Percentiles rank a stretch among this genome's conserved stretches.
Evolutionary conservation across 1,140 invertebrate species (phyloP).

Genomic region (Plectus sambesii): DNA sequence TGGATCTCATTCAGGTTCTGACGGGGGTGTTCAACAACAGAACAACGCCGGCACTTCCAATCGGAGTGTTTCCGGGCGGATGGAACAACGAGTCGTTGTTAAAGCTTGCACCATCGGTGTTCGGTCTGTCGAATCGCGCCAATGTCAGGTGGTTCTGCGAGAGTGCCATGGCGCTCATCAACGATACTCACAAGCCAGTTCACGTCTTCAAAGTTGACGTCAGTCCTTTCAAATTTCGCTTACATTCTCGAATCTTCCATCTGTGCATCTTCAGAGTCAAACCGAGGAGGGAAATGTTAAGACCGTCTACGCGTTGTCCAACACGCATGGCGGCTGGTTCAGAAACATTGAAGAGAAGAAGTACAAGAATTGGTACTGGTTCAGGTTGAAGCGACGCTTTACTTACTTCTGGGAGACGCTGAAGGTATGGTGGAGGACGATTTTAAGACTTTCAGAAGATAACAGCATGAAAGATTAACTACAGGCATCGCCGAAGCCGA

Average conservation of each 20-base stretch:
- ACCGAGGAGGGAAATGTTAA: slow-evolving; percentile 1
- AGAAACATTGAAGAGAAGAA: slow-evolving; percentile 21
- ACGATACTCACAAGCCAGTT: slow-evolving; percentile 11
- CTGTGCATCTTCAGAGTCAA: slow-evolving; percentile 1
- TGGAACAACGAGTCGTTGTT: slow-evolving; percentile 22
- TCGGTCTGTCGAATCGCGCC: slow-evolving; percentile 3
- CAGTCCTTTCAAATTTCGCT: background rate
- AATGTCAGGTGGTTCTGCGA: slow-evolving; percentile 23
- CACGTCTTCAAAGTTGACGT: slow-evolving; percentile 14
- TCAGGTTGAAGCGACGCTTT: slow-evolving; percentile 17
- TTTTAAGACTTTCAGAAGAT: slow-evolving; percentile 1
- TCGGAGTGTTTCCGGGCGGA: slow-evolving; percentile 25
- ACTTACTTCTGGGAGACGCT: slow-evolving; percentile 29
- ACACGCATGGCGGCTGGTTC: slow-evolving; percentile 25
- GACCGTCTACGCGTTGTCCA: slow-evolving; percentile 16
- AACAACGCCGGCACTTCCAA: slow-evolving; percentile 15
- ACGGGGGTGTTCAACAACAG: slow-evolving; percentile 22
- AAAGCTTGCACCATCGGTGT: slow-evolving; percentile 17
- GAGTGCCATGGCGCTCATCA: slow-evolving; percentile 24
- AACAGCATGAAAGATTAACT: slow-evolving; percentile 4
- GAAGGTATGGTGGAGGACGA: slow-evolving; percentile 11
- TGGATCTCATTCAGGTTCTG: slow-evolving; percentile 19
- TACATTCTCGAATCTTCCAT: background rate
- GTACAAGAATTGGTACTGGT: slow-evolving; percentile 26
- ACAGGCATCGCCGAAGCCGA: slow-evolving; percentile 10